Evolutionary conservation across 2,113 vertebrate species (phyloP), one percentile per base, ranked within the genome.

Genomic region (Dryoscopus gambensis): DNA sequence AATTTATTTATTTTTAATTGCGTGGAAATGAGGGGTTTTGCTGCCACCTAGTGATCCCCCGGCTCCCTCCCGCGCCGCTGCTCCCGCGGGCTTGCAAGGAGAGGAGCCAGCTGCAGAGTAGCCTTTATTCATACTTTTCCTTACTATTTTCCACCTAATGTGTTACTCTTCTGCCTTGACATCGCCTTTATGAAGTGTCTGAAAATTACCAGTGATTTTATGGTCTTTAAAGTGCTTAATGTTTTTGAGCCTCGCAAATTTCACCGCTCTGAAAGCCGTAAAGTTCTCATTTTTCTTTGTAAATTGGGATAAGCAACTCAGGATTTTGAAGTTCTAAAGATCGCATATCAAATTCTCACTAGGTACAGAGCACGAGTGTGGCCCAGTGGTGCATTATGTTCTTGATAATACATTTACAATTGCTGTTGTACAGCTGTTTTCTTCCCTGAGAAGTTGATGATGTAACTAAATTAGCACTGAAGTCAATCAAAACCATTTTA

Each of bases 31-130:
- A 67, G 22, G 10, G 22, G 42, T 5, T 93, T 69, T 96, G 88
- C 92, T 89, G 96, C 94, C 96, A 93, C 84, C 96, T 96, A 89
- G 87, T 63, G 96, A 40, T 19, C 15, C 16, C 28, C 24, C 22
- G 4, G 15, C 40, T 77, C 42, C 50, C 7, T 27, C 60, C 53
- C 28, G 40, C 13, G 35, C 63, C 14, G 30, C 53, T 39, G 14
- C 25, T 20, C 3, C 23, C 15, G 15, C 16, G 59, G 55, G 7
- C 7, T 23, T 17, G 47, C 28, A 0, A 7, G 39, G 33, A 56
- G 11, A 10, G 35, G 2, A 30, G 23, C 16, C 68, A 4, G 22
- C 56, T 9, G n/a, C 39, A 31, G 2, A 22, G 2, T 0, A 24
- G 20, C 21, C 6, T 56, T 56, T n/a, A 50, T 31, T 60, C 31